Evolutionary conservation across 2,113 vertebrate species (phyloP).

Genomic region (human (Homo sapiens)): GRCh38 chr16:87482501-87483000

Average conservation of each 20-base stretch:
- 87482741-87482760: not conserved
- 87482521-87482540: not conserved
- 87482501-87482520: not conserved
- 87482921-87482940: fast-evolving
- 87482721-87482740: not conserved
- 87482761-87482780: not conserved
- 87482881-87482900: not conserved
- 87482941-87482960: fast-evolving
- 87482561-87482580: not conserved
- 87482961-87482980: fast-evolving
- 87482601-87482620: not conserved
- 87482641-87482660: not conserved
- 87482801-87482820: not conserved
- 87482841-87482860: not conserved
- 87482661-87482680: not conserved
- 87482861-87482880: not conserved
- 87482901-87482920: fast-evolving
- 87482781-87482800: not conserved
- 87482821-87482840: not conserved
- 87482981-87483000: not conserved
- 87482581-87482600: not conserved
- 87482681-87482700: not conserved
- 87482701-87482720: not conserved
- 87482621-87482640: not conserved
- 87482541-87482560: not conserved